A percentile compares a stretch with the other conserved stretches of the same genome.
phyloP scores from a whole-genome alignment of 2,888 invertebrate species.

The Perizoma affinitatum region DNA sequence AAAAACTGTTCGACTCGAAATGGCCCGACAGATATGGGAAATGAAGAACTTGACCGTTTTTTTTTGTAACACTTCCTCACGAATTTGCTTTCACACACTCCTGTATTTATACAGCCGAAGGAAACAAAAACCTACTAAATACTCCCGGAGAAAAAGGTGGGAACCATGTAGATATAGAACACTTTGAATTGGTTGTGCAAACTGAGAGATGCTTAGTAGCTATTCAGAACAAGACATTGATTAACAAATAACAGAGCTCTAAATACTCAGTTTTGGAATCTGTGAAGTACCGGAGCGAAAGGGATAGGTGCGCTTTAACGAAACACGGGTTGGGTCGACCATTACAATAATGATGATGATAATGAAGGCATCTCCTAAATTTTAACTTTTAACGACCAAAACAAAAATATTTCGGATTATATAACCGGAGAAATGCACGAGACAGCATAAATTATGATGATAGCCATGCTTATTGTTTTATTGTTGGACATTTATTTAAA shows the following conservation, averaged over 20 bases:
- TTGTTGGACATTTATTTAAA: slow-evolving; percentile 61
- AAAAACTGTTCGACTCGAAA: slow-evolving; percentile 20
- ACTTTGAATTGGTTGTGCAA: slow-evolving; percentile 57
- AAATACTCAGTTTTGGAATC: slow-evolving; percentile 46
- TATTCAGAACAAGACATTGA: slow-evolving; percentile 49
- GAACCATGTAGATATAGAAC: slow-evolving; percentile 54
- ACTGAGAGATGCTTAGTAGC: slow-evolving; percentile 59
- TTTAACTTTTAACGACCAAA: slow-evolving; percentile 34
- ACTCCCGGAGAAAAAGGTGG: slow-evolving; percentile 50
- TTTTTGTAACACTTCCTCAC: slow-evolving; percentile 53
- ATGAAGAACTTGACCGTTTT: slow-evolving; percentile 47
- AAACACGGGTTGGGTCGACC: slow-evolving; percentile 30
- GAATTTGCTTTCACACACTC: slow-evolving; percentile 62
- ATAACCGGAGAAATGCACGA: slow-evolving; percentile 40
- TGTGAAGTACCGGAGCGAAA: slow-evolving; percentile 32
- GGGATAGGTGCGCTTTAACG: slow-evolving; percentile 26
- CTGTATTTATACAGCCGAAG: slow-evolving; percentile 50
- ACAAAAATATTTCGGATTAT: slow-evolving; percentile 40
- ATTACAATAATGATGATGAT: slow-evolving; percentile 37
- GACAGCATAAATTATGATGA: slow-evolving; percentile 52
- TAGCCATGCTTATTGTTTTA: slow-evolving; percentile 51
- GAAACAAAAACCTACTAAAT: slow-evolving; percentile 59
- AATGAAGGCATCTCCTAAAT: slow-evolving; percentile 36
- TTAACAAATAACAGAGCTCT: slow-evolving; percentile 45
- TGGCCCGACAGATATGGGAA: slow-evolving; percentile 33